Evolutionary conservation across 2,797 vertebrate species (phyloP).

Genomic region (Alectoris magna): DNA sequence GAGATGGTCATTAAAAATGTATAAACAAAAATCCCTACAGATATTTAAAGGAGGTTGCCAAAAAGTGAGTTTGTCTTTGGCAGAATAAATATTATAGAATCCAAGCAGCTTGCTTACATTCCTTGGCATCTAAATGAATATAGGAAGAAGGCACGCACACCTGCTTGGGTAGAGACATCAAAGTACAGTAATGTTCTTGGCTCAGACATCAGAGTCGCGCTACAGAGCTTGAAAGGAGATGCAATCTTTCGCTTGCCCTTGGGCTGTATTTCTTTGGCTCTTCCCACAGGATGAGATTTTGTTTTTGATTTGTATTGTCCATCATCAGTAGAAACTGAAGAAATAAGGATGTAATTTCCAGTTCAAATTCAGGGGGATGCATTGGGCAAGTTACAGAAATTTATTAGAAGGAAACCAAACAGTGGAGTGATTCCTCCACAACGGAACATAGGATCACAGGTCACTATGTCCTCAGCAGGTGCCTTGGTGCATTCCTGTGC

Average conservation of each 20-base stretch:
- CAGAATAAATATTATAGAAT: constrained; percentile 19
- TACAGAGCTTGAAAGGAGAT: constrained; percentile 26
- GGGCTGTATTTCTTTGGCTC: constrained; percentile 19
- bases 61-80: not conserved
- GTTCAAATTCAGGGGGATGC: not conserved
- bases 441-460: not conserved
- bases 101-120: constrained; percentile 40
- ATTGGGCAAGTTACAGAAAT: not conserved
- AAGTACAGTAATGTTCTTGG: constrained; percentile 60
- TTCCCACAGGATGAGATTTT: constrained; percentile 26
- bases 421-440: not conserved
- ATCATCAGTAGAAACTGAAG: not conserved
- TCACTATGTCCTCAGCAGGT: not conserved
- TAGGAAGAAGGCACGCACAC: constrained; percentile 30
- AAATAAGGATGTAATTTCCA: not conserved
- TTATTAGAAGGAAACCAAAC: not conserved
- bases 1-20: not conserved
- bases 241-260: constrained; percentile 50
- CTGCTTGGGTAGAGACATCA: constrained; percentile 55
- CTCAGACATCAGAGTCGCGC: constrained; percentile 47
- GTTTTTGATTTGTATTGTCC: constrained; percentile 21
- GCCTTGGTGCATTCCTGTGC: not conserved
- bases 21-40: not conserved
- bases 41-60: constrained; percentile 14
- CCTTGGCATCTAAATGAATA: constrained; percentile 1